Evolutionary conservation across 2,888 invertebrate species (phyloP).

Genomic region (Pyrgus malvae): DNA sequence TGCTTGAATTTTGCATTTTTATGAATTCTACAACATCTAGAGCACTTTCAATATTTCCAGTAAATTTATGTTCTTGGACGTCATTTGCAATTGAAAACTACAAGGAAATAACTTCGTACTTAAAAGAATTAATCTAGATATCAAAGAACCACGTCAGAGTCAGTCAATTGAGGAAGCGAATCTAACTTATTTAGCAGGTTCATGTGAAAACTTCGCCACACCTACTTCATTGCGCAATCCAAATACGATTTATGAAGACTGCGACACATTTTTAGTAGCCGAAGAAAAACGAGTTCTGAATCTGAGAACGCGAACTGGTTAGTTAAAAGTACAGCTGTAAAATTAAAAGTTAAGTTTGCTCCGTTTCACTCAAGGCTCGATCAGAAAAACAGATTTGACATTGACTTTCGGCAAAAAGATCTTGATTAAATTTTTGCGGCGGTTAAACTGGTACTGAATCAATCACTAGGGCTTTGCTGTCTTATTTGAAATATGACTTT

Average conservation of each 20-base stretch:
- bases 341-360: neutral
- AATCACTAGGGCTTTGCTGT: too few species aligned
- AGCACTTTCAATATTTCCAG: too few species aligned
- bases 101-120: too few species aligned
- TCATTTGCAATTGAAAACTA: too few species aligned
- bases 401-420: neutral
- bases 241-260: constrained; percentile 3
- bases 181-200: neutral
- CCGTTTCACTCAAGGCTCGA: neutral
- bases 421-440: neutral
- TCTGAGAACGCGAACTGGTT: constrained; percentile 1
- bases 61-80: too few species aligned
- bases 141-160: neutral
- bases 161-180: constrained; percentile 1
- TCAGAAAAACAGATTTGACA: neutral
- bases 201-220: neutral
- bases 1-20: too few species aligned
- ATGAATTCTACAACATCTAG: too few species aligned
- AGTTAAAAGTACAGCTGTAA: neutral
- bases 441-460: neutral
- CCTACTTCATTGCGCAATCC: neutral
- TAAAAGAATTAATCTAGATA: too few species aligned
- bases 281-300: constrained; percentile 1
- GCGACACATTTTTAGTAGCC: neutral
- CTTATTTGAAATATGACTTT: too few species aligned